Base-by-base conservation (phyloP, 1,140 invertebrate species). In the Brachionus calyciflorus region DNA sequence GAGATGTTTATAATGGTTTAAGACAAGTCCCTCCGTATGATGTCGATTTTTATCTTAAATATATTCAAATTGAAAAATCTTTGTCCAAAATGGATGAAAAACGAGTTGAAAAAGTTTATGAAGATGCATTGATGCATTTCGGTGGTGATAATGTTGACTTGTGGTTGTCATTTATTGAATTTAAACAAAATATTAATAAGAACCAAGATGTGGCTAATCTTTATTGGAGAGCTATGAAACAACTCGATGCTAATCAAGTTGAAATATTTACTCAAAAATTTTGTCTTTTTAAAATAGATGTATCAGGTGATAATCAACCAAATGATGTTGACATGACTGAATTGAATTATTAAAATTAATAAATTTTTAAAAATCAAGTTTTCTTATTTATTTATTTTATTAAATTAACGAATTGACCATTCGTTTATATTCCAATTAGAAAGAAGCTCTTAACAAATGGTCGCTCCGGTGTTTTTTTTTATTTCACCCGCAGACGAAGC, bases 271-370 rank as follows among this genome's bases (percentile, higher is more conserved):
- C 46, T 19, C 69, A 73, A 51, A 49, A 30, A 73, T 73, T 73
- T 73, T 73, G 69, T 55, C 46, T 73, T 51, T 73, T 73, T 24
- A 73, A 73, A 73, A 51, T 73, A 12, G 40, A 73, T 46, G 0
- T 44, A 63, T 40, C 57, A 17, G 53, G 33, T 28, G 53, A 28
- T 28, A 12, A 3, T 55, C n/a, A n/a, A 46, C 44, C 4, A 17
- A 46, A 46, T 46, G 44, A 46, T 14, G 44, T 46, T 46, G 44
- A 7, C 9, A 46, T 46, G 33, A 40, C 33, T n/a, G 57, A 63
- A 63, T 19, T 37, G 9, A 63, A 37, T 63, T 63, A 63, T 37
- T 37, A 37, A 63, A 53, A 21, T 21, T 7, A 46, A 46, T 7
- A 14, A n/a, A n/a, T n/a, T n/a, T n/a, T n/a, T n/a, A n/a, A 46